These are phyloP conservation scores for Alces alces DNA, from an alignment of 2,113 vertebrate genomes.

Conservation along the genomic window DNA sequence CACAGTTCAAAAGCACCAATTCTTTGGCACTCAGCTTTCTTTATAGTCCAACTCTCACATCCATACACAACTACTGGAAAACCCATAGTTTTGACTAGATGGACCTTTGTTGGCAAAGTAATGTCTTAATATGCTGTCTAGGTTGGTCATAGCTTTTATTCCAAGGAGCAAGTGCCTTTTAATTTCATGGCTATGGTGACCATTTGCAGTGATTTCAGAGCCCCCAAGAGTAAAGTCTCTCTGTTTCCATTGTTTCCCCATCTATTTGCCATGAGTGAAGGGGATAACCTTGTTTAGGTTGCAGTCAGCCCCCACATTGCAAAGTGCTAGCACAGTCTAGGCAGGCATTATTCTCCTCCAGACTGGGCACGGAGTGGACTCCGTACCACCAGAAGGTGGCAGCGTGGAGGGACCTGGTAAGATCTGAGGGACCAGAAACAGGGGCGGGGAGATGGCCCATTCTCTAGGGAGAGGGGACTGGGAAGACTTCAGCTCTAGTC, in stretches of 20 bases:
- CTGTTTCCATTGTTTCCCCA: neutral
- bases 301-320: neutral
- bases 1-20: neutral
- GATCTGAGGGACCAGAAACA: neutral
- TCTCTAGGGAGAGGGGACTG: neutral
- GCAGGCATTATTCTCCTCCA: rapidly evolving
- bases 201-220: neutral
- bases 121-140: neutral
- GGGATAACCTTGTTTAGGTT: neutral
- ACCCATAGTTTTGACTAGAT: neutral
- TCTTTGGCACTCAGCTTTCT: neutral
- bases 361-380: neutral
- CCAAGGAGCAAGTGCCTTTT: neutral
- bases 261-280: neutral
- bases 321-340: neutral
- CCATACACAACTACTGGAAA: neutral
- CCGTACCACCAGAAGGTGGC: neutral
- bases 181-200: neutral
- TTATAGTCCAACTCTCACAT: neutral
- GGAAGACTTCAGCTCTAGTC: neutral
- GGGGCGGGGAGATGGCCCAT: neutral
- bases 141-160: neutral
- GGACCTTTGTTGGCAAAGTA: neutral
- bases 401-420: neutral
- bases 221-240: neutral